phyloP scores from a whole-genome alignment of 2,888 invertebrate genomes.

The Quadroppia sp. region DNA sequence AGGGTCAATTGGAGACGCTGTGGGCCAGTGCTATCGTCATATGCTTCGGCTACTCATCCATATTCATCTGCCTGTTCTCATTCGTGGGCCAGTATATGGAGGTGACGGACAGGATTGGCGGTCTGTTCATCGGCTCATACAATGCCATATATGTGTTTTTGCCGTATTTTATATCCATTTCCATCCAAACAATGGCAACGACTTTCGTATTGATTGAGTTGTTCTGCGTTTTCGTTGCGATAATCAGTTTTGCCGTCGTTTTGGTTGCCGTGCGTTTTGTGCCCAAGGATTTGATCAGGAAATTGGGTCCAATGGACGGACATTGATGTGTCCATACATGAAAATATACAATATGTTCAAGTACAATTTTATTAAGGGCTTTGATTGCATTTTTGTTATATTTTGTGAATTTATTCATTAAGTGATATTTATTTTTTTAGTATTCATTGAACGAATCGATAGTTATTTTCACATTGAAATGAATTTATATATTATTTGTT shows the following conservation, averaged over 20 bases:
- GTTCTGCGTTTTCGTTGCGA: not conserved
- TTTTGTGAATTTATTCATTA: no score
- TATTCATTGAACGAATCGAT: no score
- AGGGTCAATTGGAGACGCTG: not conserved
- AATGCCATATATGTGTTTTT: constrained; percentile 17
- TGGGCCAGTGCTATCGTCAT: not conserved
- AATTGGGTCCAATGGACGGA: not conserved
- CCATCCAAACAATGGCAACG: no score
- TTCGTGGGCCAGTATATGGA: constrained; percentile 31
- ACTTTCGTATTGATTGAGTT: no score
- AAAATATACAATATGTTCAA: no score
- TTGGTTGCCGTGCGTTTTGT: not conserved
- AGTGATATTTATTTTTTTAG: no score
- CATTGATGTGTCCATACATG: no score
- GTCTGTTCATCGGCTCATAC: constrained; percentile 23
- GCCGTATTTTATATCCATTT: constrained; percentile 14
- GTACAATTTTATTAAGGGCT: no score
- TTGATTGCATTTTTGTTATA: no score
- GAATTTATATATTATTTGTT: no score
- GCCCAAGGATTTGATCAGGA: not conserved
- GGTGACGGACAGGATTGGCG: constrained; percentile 21
- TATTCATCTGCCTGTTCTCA: constrained; percentile 27
- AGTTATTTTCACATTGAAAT: no score
- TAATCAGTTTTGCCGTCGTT: not conserved
- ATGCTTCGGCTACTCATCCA: constrained; percentile 37